Evolutionary conservation across 2,888 invertebrate species (phyloP), one percentile per base, ranked within the genome.

Genomic region (Eilema sororculum): DNA sequence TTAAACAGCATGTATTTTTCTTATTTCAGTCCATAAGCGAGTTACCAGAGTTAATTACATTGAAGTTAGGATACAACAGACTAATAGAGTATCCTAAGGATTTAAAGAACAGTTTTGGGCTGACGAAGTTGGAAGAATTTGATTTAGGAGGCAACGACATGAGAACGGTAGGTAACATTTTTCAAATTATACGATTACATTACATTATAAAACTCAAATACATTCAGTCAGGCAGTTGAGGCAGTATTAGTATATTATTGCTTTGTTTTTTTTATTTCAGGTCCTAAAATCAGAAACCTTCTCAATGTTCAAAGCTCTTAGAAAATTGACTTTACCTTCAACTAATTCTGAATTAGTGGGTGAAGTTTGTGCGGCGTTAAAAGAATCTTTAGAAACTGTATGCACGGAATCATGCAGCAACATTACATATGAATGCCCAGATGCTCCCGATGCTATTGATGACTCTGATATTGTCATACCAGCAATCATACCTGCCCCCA

Each of bases 131-230:
- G 69, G 86, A 91, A 82, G 92, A 92, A 78, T 80, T 96, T 30
- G 91, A 95, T 78, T 87, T 96, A 67, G 92, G 94, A 72, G 93
- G 93, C 74, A 96, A 96, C 76, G 94, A 94, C 66, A 92, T 95
- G 86, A 89, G 93, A 88, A 89, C 91, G 86, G 94, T 94, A 91
- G 86, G 78, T 76, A 70, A 65, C 3, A 33, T 57, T 65, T 22
- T 3, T 30, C 20, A 63, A 41, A 6, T 12, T 5, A 2, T 33
- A 33, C 33, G 1, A 9, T 9, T 33, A 20, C 6, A 46, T 46
- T 46, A 46, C 16, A 20, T 57, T 57, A 24, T 57, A 57, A n/a
- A 57, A 58, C 4, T 13, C 24, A 58, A 58, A 13, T 25, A 24
- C 16, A 58, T 13, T 25, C 24, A 58, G 22, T 58, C 1, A 22